phyloP scores from a whole-genome alignment of 37 sponge, comb jelly and placozoan species.

The Sycon ciliatum region DNA sequence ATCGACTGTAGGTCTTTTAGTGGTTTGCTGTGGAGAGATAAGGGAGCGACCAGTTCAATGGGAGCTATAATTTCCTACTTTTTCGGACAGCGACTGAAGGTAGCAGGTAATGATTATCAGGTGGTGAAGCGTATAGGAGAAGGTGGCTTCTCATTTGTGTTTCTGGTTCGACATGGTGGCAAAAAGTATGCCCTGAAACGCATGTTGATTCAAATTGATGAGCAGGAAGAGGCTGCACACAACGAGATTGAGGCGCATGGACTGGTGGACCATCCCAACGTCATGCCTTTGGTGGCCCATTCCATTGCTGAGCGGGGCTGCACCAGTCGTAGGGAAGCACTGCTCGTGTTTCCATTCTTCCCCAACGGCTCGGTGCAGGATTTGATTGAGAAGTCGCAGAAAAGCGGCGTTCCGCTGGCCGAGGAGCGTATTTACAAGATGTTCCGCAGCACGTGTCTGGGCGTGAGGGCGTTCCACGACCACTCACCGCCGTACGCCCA shows the following conservation, averaged over 20 bases:
- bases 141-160: constrained; percentile 81
- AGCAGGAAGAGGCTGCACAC: constrained; percentile 58
- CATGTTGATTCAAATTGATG: constrained; percentile 53
- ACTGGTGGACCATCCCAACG: constrained; percentile 26
- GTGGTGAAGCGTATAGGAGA: constrained; percentile 65
- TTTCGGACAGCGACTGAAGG: too few species aligned
- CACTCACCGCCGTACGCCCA: constrained; percentile 57
- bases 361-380: constrained; percentile 70
- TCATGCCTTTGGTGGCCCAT: constrained; percentile 51
- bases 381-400: constrained; percentile 28
- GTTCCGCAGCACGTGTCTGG: constrained; percentile 52
- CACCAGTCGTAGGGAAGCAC: constrained; percentile 24
- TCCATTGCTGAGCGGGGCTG: constrained; percentile 2
- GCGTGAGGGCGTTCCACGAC: constrained; percentile 55
- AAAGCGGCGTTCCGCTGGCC: constrained; percentile 23
- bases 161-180: constrained; percentile 43
- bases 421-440: constrained; percentile 46
- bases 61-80: too few species aligned
- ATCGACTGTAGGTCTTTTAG: too few species aligned
- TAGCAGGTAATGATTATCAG: too few species aligned
- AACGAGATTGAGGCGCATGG: constrained; percentile 48
- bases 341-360: constrained; percentile 72
- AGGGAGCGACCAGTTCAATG: too few species aligned
- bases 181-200: constrained; percentile 57
- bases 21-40: too few species aligned